Percentiles rank a stretch among this genome's conserved stretches.
Evolutionary conservation across 2,888 invertebrate species (phyloP).

Genomic region (Lacanobia oleracea): DNA sequence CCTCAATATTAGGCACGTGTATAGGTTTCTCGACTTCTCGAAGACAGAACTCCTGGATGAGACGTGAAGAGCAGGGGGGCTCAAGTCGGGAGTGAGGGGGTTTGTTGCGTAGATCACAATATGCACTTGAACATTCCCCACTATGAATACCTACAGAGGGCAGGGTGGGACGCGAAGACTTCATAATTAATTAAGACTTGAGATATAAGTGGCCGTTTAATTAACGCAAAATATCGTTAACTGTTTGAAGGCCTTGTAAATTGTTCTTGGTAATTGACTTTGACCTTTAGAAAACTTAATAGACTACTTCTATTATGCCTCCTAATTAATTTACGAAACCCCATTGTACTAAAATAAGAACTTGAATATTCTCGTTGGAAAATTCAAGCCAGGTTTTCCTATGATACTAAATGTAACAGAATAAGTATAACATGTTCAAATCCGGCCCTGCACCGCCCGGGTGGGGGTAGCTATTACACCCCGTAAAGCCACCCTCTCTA

Average conservation of each 20-base stretch:
- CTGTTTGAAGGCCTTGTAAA: constrained; percentile 26
- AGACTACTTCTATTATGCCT: not conserved
- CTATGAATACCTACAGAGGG: constrained; percentile 84
- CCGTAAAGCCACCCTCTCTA: constrained; percentile 88
- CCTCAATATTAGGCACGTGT: constrained; percentile 52
- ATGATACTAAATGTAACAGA: constrained; percentile 30
- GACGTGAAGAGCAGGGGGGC: constrained; percentile 85
- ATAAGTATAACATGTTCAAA: constrained; percentile 50
- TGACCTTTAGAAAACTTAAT: constrained; percentile 4
- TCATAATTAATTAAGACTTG: constrained; percentile 76
- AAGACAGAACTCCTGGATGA: constrained; percentile 84
- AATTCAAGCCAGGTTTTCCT: constrained; percentile 1
- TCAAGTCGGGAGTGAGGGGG: constrained; percentile 68
- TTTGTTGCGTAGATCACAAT: constrained; percentile 87
- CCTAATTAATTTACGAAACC: not conserved
- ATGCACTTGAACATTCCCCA: constrained; percentile 89
- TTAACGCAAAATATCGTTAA: constrained; percentile 57
- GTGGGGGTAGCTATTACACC: constrained; percentile 86
- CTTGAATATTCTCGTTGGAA: not conserved
- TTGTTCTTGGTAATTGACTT: constrained; percentile 23
- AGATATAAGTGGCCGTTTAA: constrained; percentile 63
- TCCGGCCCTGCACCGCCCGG: constrained; percentile 80
- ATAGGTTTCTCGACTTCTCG: constrained; percentile 75
- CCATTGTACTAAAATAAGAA: not conserved
- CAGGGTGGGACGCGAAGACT: constrained; percentile 79